Base-by-base conservation (phyloP, 2,888 invertebrate genomes). In the Iselma pallidipennis region DNA sequence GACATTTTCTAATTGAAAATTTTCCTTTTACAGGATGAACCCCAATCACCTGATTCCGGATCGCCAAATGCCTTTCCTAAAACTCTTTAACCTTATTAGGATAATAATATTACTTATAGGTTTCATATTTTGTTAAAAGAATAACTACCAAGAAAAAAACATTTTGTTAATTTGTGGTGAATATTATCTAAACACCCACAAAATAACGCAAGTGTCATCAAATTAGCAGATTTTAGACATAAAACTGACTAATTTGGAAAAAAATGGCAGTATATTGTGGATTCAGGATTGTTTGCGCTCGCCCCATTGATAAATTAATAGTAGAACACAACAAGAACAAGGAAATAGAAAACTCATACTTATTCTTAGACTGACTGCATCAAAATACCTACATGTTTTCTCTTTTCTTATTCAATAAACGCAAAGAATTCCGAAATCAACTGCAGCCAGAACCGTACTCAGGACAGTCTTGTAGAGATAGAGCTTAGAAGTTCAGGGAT, bases 61-160 rank as follows among this genome's bases (percentile, higher is more conserved):
- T 74, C 78, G 76, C 77, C 78, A 78, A 79, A 79, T 78, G 79
- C 79, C 79, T 80, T 80, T 76, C 76, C 77, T 62, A 79, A 76
- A 75, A 72, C 56, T 71, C 71, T 77, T 74, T 71, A 77, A 75
- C 73, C 70, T 56, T 66, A 64, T 49, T 64, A 66, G 57, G 23
- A 33, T 62, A 53, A 26, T 33, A 54, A 58, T 19, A 52, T 25
- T 56, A 54, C 42, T 53, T 49, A 50, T 64, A 65, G 58, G 51
- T 65, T 59, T 59, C 49, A 49, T 55, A 58, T 55, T 61, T 63
- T 59, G 52, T 60, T 63, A 37, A 54, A 58, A 28, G 9, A 51
- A 49, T 49, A n/a, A 57, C 49, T 53, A 33, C 37, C 50, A 49
- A 29, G 3, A 16, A 49, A 9, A 49, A 26, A 6, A 14, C 4